Evolutionary conservation across 2,888 invertebrate genomes (phyloP).

Genomic region (Vesta saturnalis): DNA sequence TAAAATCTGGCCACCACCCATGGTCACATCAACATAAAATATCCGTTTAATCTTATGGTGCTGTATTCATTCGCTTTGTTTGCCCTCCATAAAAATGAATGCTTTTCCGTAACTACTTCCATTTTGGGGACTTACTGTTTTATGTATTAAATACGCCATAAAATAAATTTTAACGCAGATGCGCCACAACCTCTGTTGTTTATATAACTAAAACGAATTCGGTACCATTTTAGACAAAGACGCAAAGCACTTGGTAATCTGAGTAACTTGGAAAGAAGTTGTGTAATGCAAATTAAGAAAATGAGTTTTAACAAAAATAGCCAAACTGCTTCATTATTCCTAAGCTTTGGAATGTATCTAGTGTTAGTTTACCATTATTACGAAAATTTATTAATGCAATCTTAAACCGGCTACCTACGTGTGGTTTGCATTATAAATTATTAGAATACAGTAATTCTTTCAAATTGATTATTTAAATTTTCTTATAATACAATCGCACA

Average conservation of each 20-base stretch:
- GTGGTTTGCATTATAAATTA: too few relatives aligned
- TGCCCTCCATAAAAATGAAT: slow-evolving; percentile 9
- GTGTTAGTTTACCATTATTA: too few relatives aligned
- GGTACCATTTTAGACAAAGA: not conserved
- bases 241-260: too few relatives aligned
- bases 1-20: slow-evolving; percentile 15
- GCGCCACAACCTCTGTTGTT: not conserved
- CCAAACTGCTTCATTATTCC: too few relatives aligned
- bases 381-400: too few relatives aligned
- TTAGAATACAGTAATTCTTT: too few relatives aligned
- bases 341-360: too few relatives aligned
- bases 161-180: not conserved
- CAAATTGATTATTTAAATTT: too few relatives aligned
- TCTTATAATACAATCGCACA: not conserved
- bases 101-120: slow-evolving; percentile 7
- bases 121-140: not conserved
- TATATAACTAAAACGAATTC: not conserved
- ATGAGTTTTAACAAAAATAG: too few relatives aligned
- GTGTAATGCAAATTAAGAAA: too few relatives aligned
- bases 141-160: slow-evolving; percentile 7
- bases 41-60: slow-evolving; percentile 22
- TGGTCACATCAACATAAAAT: slow-evolving; percentile 26
- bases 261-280: too few relatives aligned
- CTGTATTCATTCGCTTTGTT: slow-evolving; percentile 12
- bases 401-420: too few relatives aligned